Conservation (phyloP, 2,113 vertebrate genomes). For the Cottus gobio region DNA sequence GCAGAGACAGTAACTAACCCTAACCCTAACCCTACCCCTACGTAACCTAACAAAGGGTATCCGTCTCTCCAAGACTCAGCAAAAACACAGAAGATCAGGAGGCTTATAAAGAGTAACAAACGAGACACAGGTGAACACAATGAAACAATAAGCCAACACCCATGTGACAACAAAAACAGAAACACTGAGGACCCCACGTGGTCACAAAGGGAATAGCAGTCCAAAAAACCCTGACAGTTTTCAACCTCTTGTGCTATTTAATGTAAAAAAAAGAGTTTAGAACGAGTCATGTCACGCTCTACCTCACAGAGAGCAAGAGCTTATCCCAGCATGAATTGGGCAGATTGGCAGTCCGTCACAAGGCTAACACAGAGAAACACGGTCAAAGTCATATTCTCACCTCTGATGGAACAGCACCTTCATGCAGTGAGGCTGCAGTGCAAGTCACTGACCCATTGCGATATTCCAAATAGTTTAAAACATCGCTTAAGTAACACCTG, state of each 20-base stretch:
- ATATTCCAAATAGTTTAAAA: conserved; percentile 37
- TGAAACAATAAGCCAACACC: too few species aligned
- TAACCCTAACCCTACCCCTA: too few species aligned
- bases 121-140: too few species aligned
- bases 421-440: conserved; percentile 49
- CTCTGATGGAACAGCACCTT: conserved; percentile 47
- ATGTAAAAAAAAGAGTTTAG: background rate
- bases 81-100: too few species aligned
- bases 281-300: conserved; percentile 14
- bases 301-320: conserved; percentile 32
- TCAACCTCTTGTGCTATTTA: background rate
- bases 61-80: too few species aligned
- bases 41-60: too few species aligned
- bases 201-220: too few species aligned
- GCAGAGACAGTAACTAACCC: too few species aligned
- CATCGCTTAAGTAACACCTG: conserved; percentile 59
- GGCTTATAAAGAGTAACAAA: too few species aligned
- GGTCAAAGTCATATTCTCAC: conserved; percentile 55
- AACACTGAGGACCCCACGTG: too few species aligned
- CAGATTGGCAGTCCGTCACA: conserved; percentile 39
- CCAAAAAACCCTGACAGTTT: background rate
- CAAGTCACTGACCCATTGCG: conserved; percentile 36
- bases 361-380: conserved; percentile 59
- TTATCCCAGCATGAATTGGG: conserved; percentile 53
- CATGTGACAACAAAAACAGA: too few species aligned